These are phyloP conservation scores for Saguinus imperator DNA, from an alignment of 2,113 vertebrate genomes.

Conservation along the genomic window DNA sequence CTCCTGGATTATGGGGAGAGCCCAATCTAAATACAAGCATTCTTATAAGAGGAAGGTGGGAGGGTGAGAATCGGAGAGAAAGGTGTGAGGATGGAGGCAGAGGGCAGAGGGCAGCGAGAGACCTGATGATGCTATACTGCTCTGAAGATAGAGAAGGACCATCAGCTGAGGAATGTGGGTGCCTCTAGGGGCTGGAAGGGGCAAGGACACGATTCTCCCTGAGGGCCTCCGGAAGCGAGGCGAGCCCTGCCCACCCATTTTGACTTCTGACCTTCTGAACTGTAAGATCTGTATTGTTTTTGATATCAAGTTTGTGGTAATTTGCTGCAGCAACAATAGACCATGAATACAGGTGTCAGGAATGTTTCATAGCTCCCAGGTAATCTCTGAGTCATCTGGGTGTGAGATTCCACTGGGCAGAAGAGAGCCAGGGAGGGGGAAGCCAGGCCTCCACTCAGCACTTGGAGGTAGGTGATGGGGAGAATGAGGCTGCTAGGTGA, in stretches of 20 bases:
- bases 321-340: neutral
- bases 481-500: neutral
- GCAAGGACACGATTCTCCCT: neutral
- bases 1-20: neutral
- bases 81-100: neutral
- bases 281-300: neutral
- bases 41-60: neutral
- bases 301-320: neutral
- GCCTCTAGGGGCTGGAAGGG: too few relatives aligned
- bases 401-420: neutral
- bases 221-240: neutral
- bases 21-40: too few relatives aligned
- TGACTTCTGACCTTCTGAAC: neutral
- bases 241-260: neutral
- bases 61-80: neutral
- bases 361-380: neutral
- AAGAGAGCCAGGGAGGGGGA: too few relatives aligned
- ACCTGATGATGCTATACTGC: accelerated
- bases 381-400: neutral
- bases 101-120: neutral
- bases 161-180: too few relatives aligned
- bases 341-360: neutral
- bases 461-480: neutral
- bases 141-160: neutral
- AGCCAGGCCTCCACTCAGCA: neutral